Base-by-base conservation (phyloP, 2,888 invertebrate species). In the Thalpophila matura region DNA sequence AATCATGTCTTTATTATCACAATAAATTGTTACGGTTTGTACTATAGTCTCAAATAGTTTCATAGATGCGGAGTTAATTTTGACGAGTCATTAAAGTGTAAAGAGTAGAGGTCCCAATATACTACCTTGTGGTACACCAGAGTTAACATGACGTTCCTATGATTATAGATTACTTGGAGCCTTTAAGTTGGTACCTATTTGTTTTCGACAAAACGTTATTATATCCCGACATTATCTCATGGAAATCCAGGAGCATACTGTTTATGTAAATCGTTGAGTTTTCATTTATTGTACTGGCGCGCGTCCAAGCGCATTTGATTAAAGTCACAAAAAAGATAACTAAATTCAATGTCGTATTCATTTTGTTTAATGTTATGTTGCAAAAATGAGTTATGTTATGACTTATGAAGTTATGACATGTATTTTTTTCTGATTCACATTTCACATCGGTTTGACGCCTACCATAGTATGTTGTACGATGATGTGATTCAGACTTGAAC, bases 271-370 rank as follows among this genome's bases (percentile, higher is more conserved):
- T 54, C 35, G 22, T 53, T 49, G 42, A 59, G 22, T 57, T 66
- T 49, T 66, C 20, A 22, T 40, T 70, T 70, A 54, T 60, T 45
- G 43, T 60, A 38, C 59, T 75, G 75, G 75, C 72, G 37, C 6
- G 9, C 14, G 27, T 58, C 66, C 73, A 75, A 70, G 62, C 24
- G 26, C 10, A 59, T 51, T 64, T 43, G 42, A 60, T 54, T 53
- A 35, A 55, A 63, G 29, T 64, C n/a, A 18, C 46, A 56, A 69
- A 73, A 64, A 54, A 66, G 29, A 35, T 1, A 10, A 56, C 33
- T 33, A 51, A 54, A 63, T 67, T 63, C 50, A 75, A 64, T 64
- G 57, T 62, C 61, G 47, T 66, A 55, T 50, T 68, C 33, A 49
- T 66, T 61, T 42, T 54, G 33, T 40, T 33, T 37, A 29, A 49